phyloP scores from a whole-genome alignment of 2,888 invertebrate genomes.

The Formica aserva region DNA sequence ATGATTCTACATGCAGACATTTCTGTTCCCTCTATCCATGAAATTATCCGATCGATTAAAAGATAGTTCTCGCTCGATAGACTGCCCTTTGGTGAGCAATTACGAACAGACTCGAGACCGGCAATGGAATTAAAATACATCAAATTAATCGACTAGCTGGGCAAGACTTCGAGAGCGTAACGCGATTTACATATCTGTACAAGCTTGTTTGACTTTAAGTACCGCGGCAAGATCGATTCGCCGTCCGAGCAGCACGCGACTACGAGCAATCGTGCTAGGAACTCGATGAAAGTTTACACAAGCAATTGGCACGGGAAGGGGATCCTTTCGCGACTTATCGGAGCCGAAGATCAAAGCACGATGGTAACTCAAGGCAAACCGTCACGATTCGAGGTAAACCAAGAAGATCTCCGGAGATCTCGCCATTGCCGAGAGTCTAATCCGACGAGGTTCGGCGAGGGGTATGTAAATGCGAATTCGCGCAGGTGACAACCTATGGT shows the following conservation, averaged over 20 bases:
- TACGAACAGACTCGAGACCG: conserved; percentile 17
- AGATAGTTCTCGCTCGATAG: conserved; percentile 23
- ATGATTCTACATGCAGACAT: neutral
- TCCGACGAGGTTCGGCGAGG: conserved; percentile 32
- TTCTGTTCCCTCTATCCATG: neutral
- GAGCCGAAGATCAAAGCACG: conserved; percentile 77
- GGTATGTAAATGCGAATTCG: conserved; percentile 66
- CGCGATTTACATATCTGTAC: conserved; percentile 54
- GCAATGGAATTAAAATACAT: conserved; percentile 48
- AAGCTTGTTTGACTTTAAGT: conserved; percentile 55
- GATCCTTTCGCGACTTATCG: conserved; percentile 74
- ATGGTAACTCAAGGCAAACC: conserved; percentile 77
- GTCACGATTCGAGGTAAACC: conserved; percentile 78
- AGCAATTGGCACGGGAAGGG: conserved; percentile 61
- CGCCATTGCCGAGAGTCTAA: conserved; percentile 56
- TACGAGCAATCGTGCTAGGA: conserved; percentile 62
- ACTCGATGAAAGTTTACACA: conserved; percentile 67
- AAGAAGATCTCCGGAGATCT: conserved; percentile 65
- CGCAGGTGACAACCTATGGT: conserved; percentile 64
- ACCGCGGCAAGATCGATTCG: conserved; percentile 45
- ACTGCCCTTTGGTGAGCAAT: conserved; percentile 43
- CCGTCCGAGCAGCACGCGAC: conserved; percentile 57
- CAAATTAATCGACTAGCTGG: conserved; percentile 50
- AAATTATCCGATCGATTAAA: conserved; percentile 50
- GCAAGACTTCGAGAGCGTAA: conserved; percentile 51